Evolutionary conservation across 2,797 vertebrate genomes (phyloP).

Genomic region (Antennarius maculatus): DNA sequence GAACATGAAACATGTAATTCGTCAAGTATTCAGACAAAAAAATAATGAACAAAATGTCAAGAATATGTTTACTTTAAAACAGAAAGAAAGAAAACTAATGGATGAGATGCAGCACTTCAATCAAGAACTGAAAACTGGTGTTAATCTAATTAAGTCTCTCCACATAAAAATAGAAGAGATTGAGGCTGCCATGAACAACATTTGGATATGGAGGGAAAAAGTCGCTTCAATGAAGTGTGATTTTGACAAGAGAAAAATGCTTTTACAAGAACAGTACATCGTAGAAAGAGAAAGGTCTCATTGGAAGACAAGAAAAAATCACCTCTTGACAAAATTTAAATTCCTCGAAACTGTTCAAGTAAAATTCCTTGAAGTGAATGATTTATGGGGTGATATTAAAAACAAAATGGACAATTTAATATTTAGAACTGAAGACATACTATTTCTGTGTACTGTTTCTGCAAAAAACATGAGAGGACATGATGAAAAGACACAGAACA

Average conservation of each 20-base stretch:
- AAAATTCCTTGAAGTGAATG: slow-evolving; percentile 10
- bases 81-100: slow-evolving; percentile 4
- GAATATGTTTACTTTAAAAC: background rate
- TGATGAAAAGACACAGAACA: slow-evolving; percentile 6
- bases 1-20: no score
- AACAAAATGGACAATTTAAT: background rate
- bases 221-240: background rate
- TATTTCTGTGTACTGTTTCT: background rate
- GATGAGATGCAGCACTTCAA: background rate
- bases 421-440: background rate
- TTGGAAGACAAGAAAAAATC: slow-evolving; percentile 1
- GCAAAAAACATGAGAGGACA: background rate
- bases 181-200: background rate
- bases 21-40: no score
- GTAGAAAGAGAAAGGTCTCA: background rate
- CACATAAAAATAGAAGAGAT: background rate
- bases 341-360: background rate
- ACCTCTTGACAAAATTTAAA: background rate
- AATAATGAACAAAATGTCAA: background rate
- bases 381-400: background rate
- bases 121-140: background rate
- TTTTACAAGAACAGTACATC: slow-evolving; percentile 4
- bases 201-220: background rate
- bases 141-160: background rate
- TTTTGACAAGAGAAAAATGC: background rate